phyloP scores from a whole-genome alignment of 2,113 vertebrate species.

The Solea senegalensis region DNA sequence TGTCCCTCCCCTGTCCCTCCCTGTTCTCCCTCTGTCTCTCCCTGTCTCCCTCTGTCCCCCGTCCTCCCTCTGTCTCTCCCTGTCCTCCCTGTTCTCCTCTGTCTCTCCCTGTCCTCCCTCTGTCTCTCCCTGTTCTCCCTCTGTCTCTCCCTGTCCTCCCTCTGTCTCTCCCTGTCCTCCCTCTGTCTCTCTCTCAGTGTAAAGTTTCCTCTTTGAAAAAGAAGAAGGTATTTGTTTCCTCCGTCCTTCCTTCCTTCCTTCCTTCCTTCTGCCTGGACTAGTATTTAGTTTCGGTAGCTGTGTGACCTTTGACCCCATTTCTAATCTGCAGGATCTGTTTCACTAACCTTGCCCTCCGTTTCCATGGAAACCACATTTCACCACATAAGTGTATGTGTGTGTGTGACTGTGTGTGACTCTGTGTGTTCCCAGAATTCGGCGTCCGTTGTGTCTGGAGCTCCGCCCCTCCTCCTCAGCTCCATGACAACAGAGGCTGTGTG shows the following conservation, averaged over 20 bases:
- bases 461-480: conserved; percentile 84
- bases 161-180: conserved; percentile 50
- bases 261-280: conserved; percentile 19
- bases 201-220: conserved; percentile 87
- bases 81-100: conserved; percentile 1
- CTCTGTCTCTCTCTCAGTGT: conserved; percentile 58
- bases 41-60: no score
- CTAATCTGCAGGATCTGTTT: no score
- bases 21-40: conserved; percentile 21
- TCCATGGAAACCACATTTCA: not conserved
- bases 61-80: no score
- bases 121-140: not conserved
- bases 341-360: not conserved
- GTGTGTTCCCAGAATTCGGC: conserved; percentile 70
- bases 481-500: conserved; percentile 92
- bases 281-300: not conserved
- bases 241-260: conserved; percentile 27
- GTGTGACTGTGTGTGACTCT: not conserved
- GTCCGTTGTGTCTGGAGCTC: conserved; percentile 72
- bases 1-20: conserved; percentile 32
- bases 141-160: conserved; percentile 60
- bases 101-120: not conserved
- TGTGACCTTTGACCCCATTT: not conserved
- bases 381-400: no score
- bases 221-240: conserved; percentile 86